Evolutionary conservation across 2,888 invertebrate genomes (phyloP).

Genomic region (Cerastis leucographa): DNA sequence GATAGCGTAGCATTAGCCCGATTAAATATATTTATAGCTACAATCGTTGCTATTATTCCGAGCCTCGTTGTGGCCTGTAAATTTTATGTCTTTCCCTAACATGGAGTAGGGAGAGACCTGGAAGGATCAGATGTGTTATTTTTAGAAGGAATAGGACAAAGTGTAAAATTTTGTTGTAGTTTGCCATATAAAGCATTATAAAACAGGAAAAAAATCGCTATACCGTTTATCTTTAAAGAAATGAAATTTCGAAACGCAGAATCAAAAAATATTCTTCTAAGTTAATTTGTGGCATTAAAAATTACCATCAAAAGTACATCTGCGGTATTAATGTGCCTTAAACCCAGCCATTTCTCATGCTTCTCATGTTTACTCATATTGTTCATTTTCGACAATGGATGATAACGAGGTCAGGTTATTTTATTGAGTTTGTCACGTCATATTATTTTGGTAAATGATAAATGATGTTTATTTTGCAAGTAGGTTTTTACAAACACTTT

Average conservation of each 20-base stretch:
- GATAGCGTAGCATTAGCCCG: conserved; percentile 55
- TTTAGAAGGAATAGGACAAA: neutral
- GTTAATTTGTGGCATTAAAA: neutral
- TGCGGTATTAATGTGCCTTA: neutral
- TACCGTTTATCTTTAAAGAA: neutral
- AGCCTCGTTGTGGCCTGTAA: conserved; percentile 46
- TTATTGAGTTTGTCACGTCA: neutral
- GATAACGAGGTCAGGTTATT: neutral
- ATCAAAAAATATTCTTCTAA: neutral
- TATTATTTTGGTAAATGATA: no score
- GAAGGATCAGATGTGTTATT: neutral
- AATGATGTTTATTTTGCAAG: no score
- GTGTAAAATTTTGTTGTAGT: neutral
- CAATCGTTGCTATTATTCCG: conserved; percentile 55
- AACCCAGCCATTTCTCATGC: neutral
- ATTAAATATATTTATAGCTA: conserved; percentile 61
- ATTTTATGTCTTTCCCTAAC: conserved; percentile 50
- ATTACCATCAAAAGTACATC: neutral
- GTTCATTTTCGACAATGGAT: neutral
- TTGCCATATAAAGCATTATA: neutral
- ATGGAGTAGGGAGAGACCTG: conserved; percentile 22
- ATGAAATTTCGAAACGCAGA: neutral
- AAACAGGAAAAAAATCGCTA: neutral
- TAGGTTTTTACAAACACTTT: no score
- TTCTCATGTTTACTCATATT: neutral